These are phyloP conservation scores for Melipona quadrifasciata DNA, from an alignment of 1,140 invertebrate genomes.

Conservation along the genomic window DNA sequence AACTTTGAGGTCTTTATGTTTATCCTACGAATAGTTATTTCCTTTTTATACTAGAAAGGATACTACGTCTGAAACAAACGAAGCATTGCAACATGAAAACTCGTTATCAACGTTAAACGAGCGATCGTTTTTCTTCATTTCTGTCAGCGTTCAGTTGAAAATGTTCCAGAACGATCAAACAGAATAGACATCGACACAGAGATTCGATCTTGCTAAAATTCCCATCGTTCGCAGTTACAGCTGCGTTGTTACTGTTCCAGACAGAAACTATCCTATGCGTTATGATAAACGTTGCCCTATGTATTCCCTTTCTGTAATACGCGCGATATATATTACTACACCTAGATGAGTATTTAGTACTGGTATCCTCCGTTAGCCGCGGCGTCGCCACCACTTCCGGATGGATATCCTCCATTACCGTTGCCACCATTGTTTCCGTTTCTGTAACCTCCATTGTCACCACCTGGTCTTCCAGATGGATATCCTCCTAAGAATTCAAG, in stretches of 20 bases:
- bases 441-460: conserved; percentile 34
- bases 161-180: conserved; percentile 6
- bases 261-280: conserved; percentile 37
- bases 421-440: conserved; percentile 56
- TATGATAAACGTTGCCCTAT: conserved; percentile 44
- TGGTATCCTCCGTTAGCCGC: conserved; percentile 79
- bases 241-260: conserved; percentile 34
- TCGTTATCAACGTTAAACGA: neutral
- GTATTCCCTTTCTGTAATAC: conserved; percentile 49
- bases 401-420: conserved; percentile 73
- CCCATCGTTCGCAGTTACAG: neutral
- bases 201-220: conserved; percentile 4
- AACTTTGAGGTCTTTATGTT: conserved; percentile 45
- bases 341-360: conserved; percentile 71
- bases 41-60: conserved; percentile 37
- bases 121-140: neutral
- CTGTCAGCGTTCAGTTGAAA: conserved; percentile 4
- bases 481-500: conserved; percentile 31
- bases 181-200: neutral
- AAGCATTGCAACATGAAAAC: conserved; percentile 1
- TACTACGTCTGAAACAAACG: conserved; percentile 39
- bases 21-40: conserved; percentile 30
- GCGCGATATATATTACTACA: conserved; percentile 45
- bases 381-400: conserved; percentile 77
- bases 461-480: conserved; percentile 60